phyloP scores from a whole-genome alignment of 2,888 invertebrate species.

The Cataglyphis cursor region DNA sequence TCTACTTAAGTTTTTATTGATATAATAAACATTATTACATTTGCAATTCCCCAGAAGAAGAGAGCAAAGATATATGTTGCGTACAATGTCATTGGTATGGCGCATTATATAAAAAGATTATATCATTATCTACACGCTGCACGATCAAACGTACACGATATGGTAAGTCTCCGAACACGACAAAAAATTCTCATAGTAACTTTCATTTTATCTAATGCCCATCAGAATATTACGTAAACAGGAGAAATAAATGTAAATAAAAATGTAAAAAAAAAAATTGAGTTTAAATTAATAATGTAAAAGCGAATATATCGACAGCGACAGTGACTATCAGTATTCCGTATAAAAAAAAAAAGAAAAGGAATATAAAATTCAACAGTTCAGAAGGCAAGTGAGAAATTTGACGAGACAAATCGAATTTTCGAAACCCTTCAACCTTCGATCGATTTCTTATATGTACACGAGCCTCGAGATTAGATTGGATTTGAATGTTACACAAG shows the following conservation, averaged over 20 bases:
- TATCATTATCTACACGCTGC: constrained; percentile 23
- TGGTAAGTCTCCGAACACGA: background rate
- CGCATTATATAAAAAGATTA: constrained; percentile 31
- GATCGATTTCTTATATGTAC: constrained; percentile 56
- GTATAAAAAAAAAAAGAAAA: background rate
- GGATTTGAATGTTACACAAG: constrained; percentile 69
- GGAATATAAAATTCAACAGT: background rate
- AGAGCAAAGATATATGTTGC: background rate
- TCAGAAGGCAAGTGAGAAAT: constrained; percentile 1
- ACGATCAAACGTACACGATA: constrained; percentile 17
- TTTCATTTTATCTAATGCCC: background rate
- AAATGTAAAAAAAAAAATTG: background rate
- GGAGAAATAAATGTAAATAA: background rate
- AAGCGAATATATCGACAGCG: background rate
- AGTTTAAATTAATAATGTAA: background rate
- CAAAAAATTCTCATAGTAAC: background rate
- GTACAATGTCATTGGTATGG: background rate
- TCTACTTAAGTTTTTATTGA: background rate
- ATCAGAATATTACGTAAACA: background rate
- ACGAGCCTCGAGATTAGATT: constrained; percentile 61
- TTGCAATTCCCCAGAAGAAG: constrained; percentile 9
- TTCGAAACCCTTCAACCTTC: constrained; percentile 62
- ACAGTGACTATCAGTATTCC: background rate
- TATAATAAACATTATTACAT: constrained; percentile 1
- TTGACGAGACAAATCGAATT: constrained; percentile 52